Percentiles rank a stretch among this genome's conserved stretches.
Conservation (phyloP, 2,113 vertebrate species). For the Psephotus haematonotus region DNA sequence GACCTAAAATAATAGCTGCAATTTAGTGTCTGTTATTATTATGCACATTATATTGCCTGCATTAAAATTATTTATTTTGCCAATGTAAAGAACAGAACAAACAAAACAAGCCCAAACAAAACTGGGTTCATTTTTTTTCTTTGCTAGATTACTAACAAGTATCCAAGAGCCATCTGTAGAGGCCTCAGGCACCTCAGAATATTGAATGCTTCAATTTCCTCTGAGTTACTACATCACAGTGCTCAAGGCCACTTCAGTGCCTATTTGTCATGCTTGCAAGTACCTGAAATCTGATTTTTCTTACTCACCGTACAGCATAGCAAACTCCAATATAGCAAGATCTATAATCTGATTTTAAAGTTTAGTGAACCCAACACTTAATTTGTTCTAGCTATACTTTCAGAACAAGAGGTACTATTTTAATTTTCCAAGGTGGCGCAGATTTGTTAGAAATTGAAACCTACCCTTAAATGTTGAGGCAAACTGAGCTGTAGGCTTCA, state of each 20-base stretch:
- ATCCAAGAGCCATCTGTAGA: conserved; percentile 16
- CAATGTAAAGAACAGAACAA: not conserved
- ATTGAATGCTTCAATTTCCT: conserved; percentile 54
- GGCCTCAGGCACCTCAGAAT: conserved; percentile 9
- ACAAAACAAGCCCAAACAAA: not conserved
- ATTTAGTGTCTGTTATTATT: not conserved
- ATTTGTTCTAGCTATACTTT: conserved; percentile 11
- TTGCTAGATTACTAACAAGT: not conserved
- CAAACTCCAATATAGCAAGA: conserved; percentile 1
- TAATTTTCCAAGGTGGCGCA: conserved; percentile 30
- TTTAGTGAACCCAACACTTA: not conserved
- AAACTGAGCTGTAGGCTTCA: not conserved
- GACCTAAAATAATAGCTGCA: not conserved
- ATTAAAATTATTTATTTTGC: not conserved
- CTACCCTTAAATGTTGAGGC: not conserved
- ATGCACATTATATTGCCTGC: not conserved
- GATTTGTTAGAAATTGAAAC: not conserved
- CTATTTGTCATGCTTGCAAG: conserved; percentile 39
- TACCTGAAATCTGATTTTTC: conserved; percentile 44
- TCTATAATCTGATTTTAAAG: not conserved
- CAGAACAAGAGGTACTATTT: not conserved
- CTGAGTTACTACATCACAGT: not conserved
- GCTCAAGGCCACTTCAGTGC: conserved; percentile 46
- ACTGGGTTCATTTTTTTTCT: not conserved
- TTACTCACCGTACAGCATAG: not conserved